These are phyloP conservation scores for Euproctis similis DNA, from an alignment of 2,888 invertebrate species.

Conservation along the genomic window DNA sequence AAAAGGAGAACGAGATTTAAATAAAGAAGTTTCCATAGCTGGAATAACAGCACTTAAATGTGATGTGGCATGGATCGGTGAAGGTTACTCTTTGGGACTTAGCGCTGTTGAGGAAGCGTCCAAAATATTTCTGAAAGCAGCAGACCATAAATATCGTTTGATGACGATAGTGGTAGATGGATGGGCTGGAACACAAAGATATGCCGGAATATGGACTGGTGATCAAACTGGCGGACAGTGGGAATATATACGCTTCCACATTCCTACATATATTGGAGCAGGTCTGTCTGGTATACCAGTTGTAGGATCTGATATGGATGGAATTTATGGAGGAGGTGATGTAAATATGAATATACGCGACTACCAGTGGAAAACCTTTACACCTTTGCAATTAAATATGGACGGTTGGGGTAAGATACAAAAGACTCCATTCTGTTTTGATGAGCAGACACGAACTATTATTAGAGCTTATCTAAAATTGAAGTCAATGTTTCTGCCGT, in stretches of 20 bases:
- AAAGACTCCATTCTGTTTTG: constrained; percentile 59
- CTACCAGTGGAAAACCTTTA: constrained; percentile 67
- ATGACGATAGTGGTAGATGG: constrained; percentile 65
- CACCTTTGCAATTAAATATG: constrained; percentile 65
- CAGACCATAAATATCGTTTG: constrained; percentile 35
- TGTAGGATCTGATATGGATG: constrained; percentile 66
- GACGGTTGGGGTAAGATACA: constrained; percentile 60
- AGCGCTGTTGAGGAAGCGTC: constrained; percentile 55
- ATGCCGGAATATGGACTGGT: constrained; percentile 62
- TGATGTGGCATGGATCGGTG: constrained; percentile 66
- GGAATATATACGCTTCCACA: constrained; percentile 68
- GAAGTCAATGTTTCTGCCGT: constrained; percentile 61
- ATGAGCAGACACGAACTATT: constrained; percentile 44
- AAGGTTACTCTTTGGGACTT: constrained; percentile 59
- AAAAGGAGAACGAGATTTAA: constrained; percentile 63
- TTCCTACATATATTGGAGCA: constrained; percentile 61
- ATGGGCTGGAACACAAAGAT: constrained; percentile 65
- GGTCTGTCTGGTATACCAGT: constrained; percentile 61
- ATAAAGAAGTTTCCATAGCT: constrained; percentile 50
- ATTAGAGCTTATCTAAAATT: constrained; percentile 64
- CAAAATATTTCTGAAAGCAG: constrained; percentile 38
- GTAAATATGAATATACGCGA: constrained; percentile 56
- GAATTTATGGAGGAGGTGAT: constrained; percentile 52
- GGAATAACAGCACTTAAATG: constrained; percentile 60
- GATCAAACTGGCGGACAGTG: constrained; percentile 64